A percentile compares a stretch with the other conserved stretches of the same genome.
Evolutionary conservation across 2,888 invertebrate species (phyloP).

Genomic region (Hirtodrosophila confusa): DNA sequence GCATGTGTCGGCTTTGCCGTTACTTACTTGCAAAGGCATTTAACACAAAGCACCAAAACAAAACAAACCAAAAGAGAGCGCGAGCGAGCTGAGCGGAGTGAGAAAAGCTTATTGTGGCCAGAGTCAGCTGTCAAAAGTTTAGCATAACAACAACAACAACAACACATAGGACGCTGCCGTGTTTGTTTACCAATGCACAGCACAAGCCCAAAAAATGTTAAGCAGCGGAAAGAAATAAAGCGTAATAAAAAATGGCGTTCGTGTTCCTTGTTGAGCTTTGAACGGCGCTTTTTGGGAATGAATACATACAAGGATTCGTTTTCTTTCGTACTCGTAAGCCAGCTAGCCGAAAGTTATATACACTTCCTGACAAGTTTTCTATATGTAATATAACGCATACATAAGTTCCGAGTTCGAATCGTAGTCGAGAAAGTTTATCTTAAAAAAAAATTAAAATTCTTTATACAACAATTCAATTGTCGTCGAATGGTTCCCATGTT

Average conservation of each 20-base stretch:
- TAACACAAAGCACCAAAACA: conserved; percentile 47
- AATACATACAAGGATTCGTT: too few species aligned
- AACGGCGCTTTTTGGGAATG: background rate
- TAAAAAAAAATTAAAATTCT: too few species aligned
- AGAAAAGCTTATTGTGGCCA: conserved; percentile 55
- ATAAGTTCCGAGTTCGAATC: too few species aligned
- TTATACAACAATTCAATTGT: too few species aligned
- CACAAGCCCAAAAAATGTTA: background rate
- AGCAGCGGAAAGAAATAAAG: too few species aligned
- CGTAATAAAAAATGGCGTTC: conserved; percentile 1
- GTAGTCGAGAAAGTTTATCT: too few species aligned
- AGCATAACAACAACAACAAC: conserved; percentile 1
- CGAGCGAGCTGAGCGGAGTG: conserved; percentile 12
- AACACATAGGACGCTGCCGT: conserved; percentile 21
- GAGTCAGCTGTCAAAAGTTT: conserved; percentile 68
- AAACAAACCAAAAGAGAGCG: conserved; percentile 53
- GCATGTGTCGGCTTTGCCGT: conserved; percentile 52
- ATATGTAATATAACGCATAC: too few species aligned
- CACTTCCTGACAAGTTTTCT: too few species aligned
- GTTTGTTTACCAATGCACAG: conserved; percentile 46
- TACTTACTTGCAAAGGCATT: conserved; percentile 48
- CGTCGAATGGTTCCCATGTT: too few species aligned
- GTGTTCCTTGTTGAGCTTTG: conserved; percentile 22
- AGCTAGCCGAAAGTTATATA: too few species aligned
- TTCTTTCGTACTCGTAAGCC: too few species aligned